These are phyloP conservation scores for Fopius arisanus DNA, from an alignment of 1,140 invertebrate species.

Conservation along the genomic window DNA sequence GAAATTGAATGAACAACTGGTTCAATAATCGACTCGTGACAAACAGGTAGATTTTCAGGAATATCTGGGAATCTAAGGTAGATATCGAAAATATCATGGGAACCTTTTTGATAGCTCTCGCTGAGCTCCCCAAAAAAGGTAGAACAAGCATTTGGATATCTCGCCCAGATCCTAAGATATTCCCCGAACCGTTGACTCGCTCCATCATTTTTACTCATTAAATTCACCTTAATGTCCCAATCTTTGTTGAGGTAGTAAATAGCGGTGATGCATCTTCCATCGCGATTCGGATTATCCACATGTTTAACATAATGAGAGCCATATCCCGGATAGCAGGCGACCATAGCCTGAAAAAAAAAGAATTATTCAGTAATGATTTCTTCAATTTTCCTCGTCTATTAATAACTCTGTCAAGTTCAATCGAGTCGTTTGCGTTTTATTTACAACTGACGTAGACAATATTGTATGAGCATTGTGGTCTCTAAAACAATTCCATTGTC, in stretches of 20 bases:
- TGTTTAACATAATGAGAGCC: slow-evolving; percentile 95
- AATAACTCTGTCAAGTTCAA: too few relatives aligned
- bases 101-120: too few relatives aligned
- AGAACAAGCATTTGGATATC: slow-evolving; percentile 12
- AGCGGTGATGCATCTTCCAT: slow-evolving; percentile 92
- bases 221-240: slow-evolving; percentile 79
- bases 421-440: too few relatives aligned
- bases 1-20: too few relatives aligned
- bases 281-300: slow-evolving; percentile 96
- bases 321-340: slow-evolving; percentile 93
- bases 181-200: background rate
- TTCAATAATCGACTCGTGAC: too few relatives aligned
- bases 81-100: too few relatives aligned
- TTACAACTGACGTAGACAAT: too few relatives aligned
- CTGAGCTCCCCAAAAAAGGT: too few relatives aligned
- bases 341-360: slow-evolving; percentile 81
- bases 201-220: background rate
- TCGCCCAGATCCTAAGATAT: background rate
- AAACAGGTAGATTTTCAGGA: too few relatives aligned
- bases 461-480: too few relatives aligned
- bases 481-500: too few relatives aligned
- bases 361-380: background rate
- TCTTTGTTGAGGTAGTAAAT: slow-evolving; percentile 96
- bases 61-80: too few relatives aligned
- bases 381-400: background rate